Evolutionary conservation across 23 tunicate species (phyloP).

Genomic region (Trididemnum nubilum): DNA sequence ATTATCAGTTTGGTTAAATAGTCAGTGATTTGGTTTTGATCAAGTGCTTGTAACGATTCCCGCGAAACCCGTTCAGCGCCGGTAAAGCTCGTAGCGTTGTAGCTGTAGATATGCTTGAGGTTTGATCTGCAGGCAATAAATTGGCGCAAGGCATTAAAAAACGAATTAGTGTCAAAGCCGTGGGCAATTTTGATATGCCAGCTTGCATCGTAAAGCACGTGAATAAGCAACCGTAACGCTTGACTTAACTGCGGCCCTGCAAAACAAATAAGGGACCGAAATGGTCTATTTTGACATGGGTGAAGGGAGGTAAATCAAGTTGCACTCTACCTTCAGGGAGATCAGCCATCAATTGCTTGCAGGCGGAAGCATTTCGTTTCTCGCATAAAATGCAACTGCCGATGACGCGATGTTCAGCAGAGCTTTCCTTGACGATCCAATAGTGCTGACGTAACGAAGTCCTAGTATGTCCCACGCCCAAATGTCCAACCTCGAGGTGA

Average conservation of each 20-base stretch:
- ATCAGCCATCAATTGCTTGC: slow-evolving; percentile 44
- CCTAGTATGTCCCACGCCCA: slow-evolving; percentile 38
- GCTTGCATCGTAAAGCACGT: slow-evolving; percentile 38
- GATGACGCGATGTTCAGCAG: slow-evolving; percentile 31
- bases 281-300: slow-evolving; percentile 39
- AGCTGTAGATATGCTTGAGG: slow-evolving; percentile 21
- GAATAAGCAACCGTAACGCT: slow-evolving; percentile 45
- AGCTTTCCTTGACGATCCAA: slow-evolving; percentile 43
- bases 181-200: slow-evolving; percentile 4
- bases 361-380: slow-evolving; percentile 27
- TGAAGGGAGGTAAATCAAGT: slow-evolving; percentile 25
- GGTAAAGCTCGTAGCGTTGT: slow-evolving; percentile 60
- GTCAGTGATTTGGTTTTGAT: slow-evolving; percentile 30
- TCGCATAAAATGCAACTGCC: slow-evolving; percentile 40
- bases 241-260: slow-evolving; percentile 39
- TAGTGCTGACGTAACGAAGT: slow-evolving; percentile 43
- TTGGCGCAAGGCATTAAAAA: slow-evolving; percentile 51
- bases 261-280: slow-evolving; percentile 36
- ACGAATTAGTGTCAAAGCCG: not conserved
- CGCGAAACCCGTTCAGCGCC: slow-evolving; percentile 43
- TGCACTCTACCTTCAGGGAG: slow-evolving; percentile 23
- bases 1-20: slow-evolving; percentile 7
- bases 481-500: slow-evolving; percentile 21
- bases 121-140: slow-evolving; percentile 45
- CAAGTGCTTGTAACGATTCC: slow-evolving; percentile 10